Conservation (phyloP, 2,113 vertebrate species). For the Aldabrachelys gigantea region DNA sequence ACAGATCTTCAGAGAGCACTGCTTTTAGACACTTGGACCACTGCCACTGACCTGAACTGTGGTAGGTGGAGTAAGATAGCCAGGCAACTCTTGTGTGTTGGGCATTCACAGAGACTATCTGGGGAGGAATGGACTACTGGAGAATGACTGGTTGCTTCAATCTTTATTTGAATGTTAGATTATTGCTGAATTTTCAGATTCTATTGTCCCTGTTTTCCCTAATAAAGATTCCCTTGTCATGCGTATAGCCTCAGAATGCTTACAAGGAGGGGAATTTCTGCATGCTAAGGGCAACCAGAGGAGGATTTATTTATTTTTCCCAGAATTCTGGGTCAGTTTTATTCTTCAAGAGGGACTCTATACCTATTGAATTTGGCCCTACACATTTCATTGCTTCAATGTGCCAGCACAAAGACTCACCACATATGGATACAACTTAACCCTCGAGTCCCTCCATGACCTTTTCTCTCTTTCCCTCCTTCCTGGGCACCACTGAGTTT, state of each 20-base stretch:
- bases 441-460: neutral
- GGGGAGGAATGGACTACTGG: neutral
- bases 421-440: neutral
- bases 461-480: neutral
- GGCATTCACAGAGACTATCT: neutral
- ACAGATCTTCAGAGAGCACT: neutral
- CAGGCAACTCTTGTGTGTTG: neutral
- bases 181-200: rapidly evolving
- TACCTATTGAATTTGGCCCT: neutral
- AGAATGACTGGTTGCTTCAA: neutral
- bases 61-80: neutral
- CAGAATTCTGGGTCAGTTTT: neutral
- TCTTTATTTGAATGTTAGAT: neutral
- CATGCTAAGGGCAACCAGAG: neutral
- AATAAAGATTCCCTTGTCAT: neutral
- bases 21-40: neutral
- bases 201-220: neutral
- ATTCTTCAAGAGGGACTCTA: neutral
- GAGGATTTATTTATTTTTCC: neutral
- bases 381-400: neutral
- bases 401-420: neutral
- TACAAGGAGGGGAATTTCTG: neutral
- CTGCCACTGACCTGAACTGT: neutral
- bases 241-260: neutral
- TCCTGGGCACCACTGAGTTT: neutral